Percentiles rank a stretch among this genome's conserved stretches.
Evolutionary conservation across 2,888 invertebrate genomes (phyloP).

Genomic region (Liopterus haemorrhoidalis): DNA sequence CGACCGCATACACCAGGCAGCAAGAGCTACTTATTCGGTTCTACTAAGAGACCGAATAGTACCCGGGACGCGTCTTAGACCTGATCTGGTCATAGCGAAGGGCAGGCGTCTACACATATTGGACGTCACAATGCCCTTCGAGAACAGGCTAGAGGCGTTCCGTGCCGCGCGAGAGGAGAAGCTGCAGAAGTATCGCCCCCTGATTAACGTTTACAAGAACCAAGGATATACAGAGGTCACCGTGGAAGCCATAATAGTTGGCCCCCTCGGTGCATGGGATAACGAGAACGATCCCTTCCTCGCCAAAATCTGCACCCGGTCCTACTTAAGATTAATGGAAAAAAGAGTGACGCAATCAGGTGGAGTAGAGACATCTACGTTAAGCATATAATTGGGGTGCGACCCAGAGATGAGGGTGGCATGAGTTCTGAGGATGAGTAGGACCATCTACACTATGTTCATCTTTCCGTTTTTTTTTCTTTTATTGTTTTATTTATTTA

Average conservation of each 20-base stretch:
- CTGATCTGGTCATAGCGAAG: conserved; percentile 31
- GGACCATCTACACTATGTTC: too few relatives aligned
- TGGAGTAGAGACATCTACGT: conserved; percentile 39
- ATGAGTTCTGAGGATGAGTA: too few relatives aligned
- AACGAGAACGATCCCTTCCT: conserved; percentile 33
- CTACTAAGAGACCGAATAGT: conserved; percentile 19
- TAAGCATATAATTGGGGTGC: conserved; percentile 35
- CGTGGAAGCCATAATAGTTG: conserved; percentile 33
- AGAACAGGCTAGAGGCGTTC: conserved; percentile 33
- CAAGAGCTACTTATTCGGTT: conserved; percentile 12
- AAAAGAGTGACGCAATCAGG: conserved; percentile 33
- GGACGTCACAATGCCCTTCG: conserved; percentile 38
- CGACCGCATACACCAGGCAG: conserved; percentile 27
- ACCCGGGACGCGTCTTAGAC: conserved; percentile 26
- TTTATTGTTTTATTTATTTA: too few relatives aligned
- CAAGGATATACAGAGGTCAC: conserved; percentile 21
- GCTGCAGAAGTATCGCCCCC: conserved; percentile 19
- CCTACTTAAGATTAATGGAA: conserved; percentile 33
- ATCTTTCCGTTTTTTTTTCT: too few relatives aligned
- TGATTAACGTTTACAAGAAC: conserved; percentile 9
- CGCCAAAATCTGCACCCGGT: conserved; percentile 17
- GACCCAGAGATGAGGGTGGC: too few relatives aligned
- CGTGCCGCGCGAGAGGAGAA: conserved; percentile 31
- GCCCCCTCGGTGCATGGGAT: conserved; percentile 39
- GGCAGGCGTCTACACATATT: conserved; percentile 32